Percentiles rank a stretch among this genome's conserved stretches.
Conservation (phyloP, 2,113 vertebrate genomes). For the Bubalus kerabau region DNA sequence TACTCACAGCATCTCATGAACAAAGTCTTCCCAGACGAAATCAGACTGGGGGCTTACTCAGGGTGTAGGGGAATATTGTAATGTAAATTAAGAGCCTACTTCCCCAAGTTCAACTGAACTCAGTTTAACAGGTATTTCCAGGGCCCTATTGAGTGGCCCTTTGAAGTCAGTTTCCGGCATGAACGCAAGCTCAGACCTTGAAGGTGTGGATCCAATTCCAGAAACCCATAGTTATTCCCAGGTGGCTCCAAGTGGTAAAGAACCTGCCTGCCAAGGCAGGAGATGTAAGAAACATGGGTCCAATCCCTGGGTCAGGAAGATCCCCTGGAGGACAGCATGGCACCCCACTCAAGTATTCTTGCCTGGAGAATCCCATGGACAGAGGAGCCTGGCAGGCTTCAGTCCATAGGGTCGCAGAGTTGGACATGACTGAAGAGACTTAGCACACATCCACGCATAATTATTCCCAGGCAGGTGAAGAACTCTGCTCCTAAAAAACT, state of each 20-base stretch:
- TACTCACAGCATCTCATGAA: background rate
- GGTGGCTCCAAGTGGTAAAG: background rate
- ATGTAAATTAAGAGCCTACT: background rate
- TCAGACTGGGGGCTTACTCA: background rate
- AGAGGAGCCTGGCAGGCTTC: background rate
- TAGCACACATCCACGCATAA: background rate
- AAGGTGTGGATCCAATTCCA: background rate
- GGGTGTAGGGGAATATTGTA: background rate
- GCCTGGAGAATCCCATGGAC: background rate
- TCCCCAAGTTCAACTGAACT: background rate
- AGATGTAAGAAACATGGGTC: background rate
- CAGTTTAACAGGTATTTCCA: background rate
- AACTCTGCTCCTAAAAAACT: background rate
- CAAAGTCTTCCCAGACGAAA: background rate
- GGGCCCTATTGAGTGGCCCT: background rate
- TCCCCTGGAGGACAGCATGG: background rate
- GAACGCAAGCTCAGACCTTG: background rate
- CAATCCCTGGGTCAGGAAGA: background rate
- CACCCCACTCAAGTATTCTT: background rate
- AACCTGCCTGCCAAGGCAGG: background rate
- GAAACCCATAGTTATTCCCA: background rate
- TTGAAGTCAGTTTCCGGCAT: background rate
- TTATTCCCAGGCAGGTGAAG: background rate
- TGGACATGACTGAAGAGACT: background rate
- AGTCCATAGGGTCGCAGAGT: background rate